Base-by-base conservation (phyloP, 1,140 invertebrate genomes). In the Trichonephila clavipes region DNA sequence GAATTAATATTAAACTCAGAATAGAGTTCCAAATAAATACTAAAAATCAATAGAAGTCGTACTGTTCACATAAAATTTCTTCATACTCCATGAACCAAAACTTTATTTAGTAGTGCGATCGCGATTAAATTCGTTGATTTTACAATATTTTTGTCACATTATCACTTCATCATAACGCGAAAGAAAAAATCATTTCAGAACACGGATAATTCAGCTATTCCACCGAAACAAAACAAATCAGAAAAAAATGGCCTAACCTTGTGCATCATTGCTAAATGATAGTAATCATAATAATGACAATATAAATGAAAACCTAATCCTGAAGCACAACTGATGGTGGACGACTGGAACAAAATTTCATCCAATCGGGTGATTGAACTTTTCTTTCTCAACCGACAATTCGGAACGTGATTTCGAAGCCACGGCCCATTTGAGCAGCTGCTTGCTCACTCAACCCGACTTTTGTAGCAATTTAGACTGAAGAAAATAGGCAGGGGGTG, bases 251-350 rank as follows among this genome's bases (percentile, higher is more conserved):
- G 34, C 18, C 5, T 77, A 19, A 18, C 24, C 12, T 40, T 18
- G 24, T 18, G 14, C 72, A 34, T 77, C 72, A 18, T 7, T 77
- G 34, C 5, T 7, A 19, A 34, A 40, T 28, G n/a, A 69, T 40
- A 77, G 2, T 77, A 77, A 77, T 77, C 28, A 16, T 34, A 19
- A 77, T 34, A 77, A 77, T 34, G 28, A 34, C 16, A 34, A 3
- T 77, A 77, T 77, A 77, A 77, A 77, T 77, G 72, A 6, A 77
- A 77, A 77, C 72, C 16, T 77, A 77, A 77, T 77, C 72, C 72
- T 40, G 12, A 19, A 19, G 28, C 4, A 40, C 40, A 77, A 77
- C 18, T 77, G 72, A 77, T 77, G 28, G 18, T 40, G 72, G 28
- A 77, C 66, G 24, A 24, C 34, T 34, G 28, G 72, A 77, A 77